A percentile compares a stretch with the other conserved stretches of the same genome.
These are phyloP conservation scores for Sipha maydis DNA, from an alignment of 2,888 invertebrate genomes.

Conservation along the genomic window DNA sequence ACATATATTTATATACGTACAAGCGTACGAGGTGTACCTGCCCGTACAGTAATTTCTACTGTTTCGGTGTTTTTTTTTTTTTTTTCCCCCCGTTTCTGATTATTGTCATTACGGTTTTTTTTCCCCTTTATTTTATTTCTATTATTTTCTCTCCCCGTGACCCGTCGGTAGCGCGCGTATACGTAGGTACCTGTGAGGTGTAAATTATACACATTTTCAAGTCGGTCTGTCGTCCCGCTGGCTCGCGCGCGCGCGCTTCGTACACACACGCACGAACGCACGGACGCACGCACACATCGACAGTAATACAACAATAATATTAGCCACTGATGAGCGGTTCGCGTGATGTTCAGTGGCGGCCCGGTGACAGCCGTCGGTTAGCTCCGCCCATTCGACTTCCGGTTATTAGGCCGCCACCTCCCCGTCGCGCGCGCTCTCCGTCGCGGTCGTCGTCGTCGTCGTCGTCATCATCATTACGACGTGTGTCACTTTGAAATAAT, in stretches of 20 bases:
- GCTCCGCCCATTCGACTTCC: conserved; percentile 58
- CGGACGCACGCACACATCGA: neutral
- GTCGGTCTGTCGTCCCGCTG: neutral
- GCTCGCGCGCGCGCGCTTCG: neutral
- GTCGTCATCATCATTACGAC: conserved; percentile 44
- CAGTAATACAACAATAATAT: neutral
- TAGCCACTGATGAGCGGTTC: conserved; percentile 56
- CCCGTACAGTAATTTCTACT: conserved; percentile 25
- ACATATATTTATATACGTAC: neutral
- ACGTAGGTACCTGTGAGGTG: neutral
- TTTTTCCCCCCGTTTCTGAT: neutral
- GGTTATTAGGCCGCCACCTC: conserved; percentile 46
- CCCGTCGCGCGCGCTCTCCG: neutral
- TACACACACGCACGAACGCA: neutral
- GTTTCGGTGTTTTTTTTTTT: conserved; percentile 27
- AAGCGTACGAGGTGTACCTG: neutral
- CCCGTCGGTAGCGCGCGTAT: no score
- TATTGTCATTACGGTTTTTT: no score
- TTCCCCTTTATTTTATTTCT: no score
- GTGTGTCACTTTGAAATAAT: conserved; percentile 45
- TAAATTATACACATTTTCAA: conserved; percentile 28
- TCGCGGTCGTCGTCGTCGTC: conserved; percentile 16
- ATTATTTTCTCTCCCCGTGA: no score
- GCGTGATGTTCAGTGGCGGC: conserved; percentile 45
- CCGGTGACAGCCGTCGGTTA: conserved; percentile 55